Base-by-base conservation (phyloP, 2,797 vertebrate species). In the Strix occidentalis region DNA sequence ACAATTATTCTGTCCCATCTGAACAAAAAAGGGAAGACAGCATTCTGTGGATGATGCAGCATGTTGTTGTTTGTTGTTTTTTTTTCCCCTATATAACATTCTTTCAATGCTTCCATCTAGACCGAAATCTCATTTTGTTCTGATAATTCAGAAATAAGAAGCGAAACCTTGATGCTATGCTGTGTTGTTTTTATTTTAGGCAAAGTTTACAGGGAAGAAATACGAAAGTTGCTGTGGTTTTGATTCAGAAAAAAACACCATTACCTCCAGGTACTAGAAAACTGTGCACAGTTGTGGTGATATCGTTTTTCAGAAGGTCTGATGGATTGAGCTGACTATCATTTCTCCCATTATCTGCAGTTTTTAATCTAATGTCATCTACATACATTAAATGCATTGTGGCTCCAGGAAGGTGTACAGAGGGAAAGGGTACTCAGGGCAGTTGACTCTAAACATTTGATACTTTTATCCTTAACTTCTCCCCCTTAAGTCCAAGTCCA, bases 241-340 rank as follows among this genome's bases (percentile, higher is more conserved):
- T 99, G 95, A 99, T 99, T 97, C 99, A 99, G 94, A 99, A 99
- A 98, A 99, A 99, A 97, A 99, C 99, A 4, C 99, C 99, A 4
- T 97, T 99, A 45, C 99, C 99, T 50, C 99, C 99, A 98, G 99
- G 99, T 99, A 98, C 50, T 35, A 71, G n/a, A 54, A 93, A 66
- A 20, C 25, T 65, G 2, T 65, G 9, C 24, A 5, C 9, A 18
- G 12, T 46, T 93, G 50, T 65, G 16, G 5, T 54, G 10, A 51
- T 84, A 24, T 75, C 2, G 4, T 70, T 95, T 96, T 90, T 60
- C 51, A 60, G 58, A 46, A 45, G 25, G 18, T 29, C 33, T 39
- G 15, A n/a, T 1, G 5, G 33, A 25, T 33, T 69, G 46, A 71
- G 8, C 48, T 85, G 48, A 21, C 25, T 61, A 5, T 53, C 5